Base-by-base conservation (phyloP, 2,888 invertebrate genomes). In the Temnothorax rugatulus region DNA sequence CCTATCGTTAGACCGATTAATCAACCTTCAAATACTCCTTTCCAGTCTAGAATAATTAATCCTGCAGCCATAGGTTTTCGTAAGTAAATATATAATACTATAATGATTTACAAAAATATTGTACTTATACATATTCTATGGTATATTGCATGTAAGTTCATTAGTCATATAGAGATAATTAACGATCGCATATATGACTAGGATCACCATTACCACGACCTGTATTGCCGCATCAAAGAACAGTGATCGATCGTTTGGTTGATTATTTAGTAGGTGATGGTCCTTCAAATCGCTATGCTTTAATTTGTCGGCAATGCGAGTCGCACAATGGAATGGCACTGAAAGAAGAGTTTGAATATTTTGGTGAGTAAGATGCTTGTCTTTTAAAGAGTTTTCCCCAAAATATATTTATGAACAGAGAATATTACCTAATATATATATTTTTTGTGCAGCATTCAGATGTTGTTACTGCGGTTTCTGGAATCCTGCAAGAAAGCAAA, bases 261-360 rank as follows among this genome's bases (percentile, higher is more conserved):
- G 99, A 99, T 94, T 99, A 98, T 93, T 95, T 99, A 85, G 97
- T 99, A 61, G 99, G 99, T 61, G 99, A 99, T 94, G 99, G 99
- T 0, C 99, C 99, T 38, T 97, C 97, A 86, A 98, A 99, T 95
- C 97, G 99, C 91, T 99, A 97, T 95, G 99, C 99, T 29, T 96
- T 99, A 88, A 98, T 99, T 92, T 99, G 99, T 95, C 96, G 96
- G 57, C 96, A 97, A 89, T 99, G 99, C 94, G 97, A 96, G 90
- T 97, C 97, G 21, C 99, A 99, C 94, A 99, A 99, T 95, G 99
- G 99, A 96, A 95, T 97, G 97, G 97, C 97, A 2, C 94, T 97
- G 15, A 96, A 96, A 89, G 97, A 97, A 92, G 97, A 97, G 92
- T 97, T 97, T 94, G 96, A 97, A 91, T 97, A 95, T 92, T 95